These are phyloP conservation scores for Chymomyza costata DNA, from an alignment of 1,140 invertebrate genomes.

Conservation along the genomic window DNA sequence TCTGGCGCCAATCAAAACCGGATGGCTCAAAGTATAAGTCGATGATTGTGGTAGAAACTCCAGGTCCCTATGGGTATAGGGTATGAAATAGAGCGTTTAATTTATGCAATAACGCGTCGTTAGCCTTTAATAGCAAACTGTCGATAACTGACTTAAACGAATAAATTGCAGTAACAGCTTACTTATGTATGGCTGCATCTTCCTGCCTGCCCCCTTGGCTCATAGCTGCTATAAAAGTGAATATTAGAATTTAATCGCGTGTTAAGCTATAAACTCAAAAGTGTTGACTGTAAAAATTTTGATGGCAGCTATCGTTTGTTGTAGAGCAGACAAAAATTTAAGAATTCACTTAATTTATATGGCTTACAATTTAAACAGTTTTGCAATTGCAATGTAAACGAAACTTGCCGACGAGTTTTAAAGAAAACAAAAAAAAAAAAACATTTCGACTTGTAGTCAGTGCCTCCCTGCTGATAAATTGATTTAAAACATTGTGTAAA, in stretches of 20 bases:
- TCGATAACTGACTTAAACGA: no score
- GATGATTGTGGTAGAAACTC: no score
- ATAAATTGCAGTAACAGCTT: no score
- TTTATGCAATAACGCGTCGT: no score
- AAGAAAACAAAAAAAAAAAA: not conserved
- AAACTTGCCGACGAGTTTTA: not conserved
- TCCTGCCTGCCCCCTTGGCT: constrained; percentile 1
- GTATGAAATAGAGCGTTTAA: no score
- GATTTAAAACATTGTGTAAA: constrained; percentile 57
- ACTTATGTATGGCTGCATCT: no score
- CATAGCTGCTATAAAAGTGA: constrained; percentile 46
- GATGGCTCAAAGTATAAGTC: no score
- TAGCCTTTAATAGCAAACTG: no score
- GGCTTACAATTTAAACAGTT: constrained; percentile 8
- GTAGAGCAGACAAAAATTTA: constrained; percentile 20
- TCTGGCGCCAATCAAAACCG: no score
- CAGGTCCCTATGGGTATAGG: no score
- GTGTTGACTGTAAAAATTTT: constrained; percentile 39
- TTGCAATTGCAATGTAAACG: constrained; percentile 46
- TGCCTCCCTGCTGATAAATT: constrained; percentile 50
- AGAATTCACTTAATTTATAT: constrained; percentile 30
- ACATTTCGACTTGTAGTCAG: constrained; percentile 4
- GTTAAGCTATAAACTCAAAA: constrained; percentile 48
- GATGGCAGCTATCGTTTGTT: constrained; percentile 31
- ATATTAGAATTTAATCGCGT: constrained; percentile 68